Evolutionary conservation across 2,797 vertebrate genomes (phyloP), one percentile per base, ranked within the genome.

Genomic region (Parauchenoglanis ngamensis): DNA sequence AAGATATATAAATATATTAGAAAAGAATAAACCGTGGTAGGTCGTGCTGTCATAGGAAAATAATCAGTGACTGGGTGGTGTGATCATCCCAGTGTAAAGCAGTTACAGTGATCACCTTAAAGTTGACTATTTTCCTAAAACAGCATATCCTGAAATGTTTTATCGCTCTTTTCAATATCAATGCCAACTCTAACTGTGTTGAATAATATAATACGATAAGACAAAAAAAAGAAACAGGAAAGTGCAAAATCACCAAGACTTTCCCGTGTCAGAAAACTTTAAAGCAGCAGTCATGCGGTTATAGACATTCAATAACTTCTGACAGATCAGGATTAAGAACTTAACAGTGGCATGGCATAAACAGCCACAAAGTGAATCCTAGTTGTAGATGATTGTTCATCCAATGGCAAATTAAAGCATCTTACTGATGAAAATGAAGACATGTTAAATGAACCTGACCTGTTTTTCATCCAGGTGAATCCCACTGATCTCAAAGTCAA

Each of bases 401-500:
- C 59, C 10, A 80, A 25, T 19, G 21, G 4, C 21, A 61, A 25
- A 56, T 77, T 19, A 56, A 57, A 44, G 61, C 21, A 35, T 40
- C 7, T 78, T 57, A 21, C 7, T 57, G 11, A 80, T n/a, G 7
- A 44, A 25, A 11, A 81, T 54, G 19, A 54, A 83, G 11, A 0
- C 44, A 21, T 6, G n/a, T 28, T 13, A n/a, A 67, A 67, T 28
- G 28, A 79, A 31, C 56, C 79, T n/a, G 52, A 98, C 98, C 97
- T 97, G 97, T 93, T 97, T 96, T 91, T 97, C 94, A 94, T 98
- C 96, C 92, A 99, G 94, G 94, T 99, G 98, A 93, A 99, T 99
- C 92, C 98, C 98, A 93, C 98, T 99, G 92, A 99, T 99, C 93
- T 99, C 98, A 95, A 99, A 99, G 95, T 99, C 98, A 89, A 99